Base-by-base conservation (phyloP, 2,113 vertebrate species). In the Eonycteris spelaea region DNA sequence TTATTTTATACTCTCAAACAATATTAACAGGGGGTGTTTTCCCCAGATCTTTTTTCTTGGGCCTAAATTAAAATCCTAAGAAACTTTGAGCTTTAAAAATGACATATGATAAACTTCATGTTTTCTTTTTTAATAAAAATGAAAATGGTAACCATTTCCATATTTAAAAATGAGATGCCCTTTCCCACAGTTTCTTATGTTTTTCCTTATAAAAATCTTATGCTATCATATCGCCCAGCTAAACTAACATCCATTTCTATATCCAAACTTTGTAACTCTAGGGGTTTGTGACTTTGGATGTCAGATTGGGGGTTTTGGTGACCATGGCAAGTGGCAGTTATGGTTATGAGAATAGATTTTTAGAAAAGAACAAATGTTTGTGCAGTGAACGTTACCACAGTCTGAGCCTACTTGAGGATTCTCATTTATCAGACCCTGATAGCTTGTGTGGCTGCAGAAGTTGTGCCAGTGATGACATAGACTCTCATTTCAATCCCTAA, bases 291-390 rank as follows among this genome's bases (percentile, higher is more conserved):
- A 89, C 70, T 75, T 33, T 51, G 48, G 22, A 15, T 85, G 13
- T 90, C 48, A 92, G 19, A 16, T 5, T 65, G 18, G 13, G 30
- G 24, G 9, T 51, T 6, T 82, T 16, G 71, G 59, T 57, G 40
- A 70, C 22, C 73, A 45, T 24, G 53, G 45, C 28, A 88, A 51
- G 35, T 86, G 40, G 30, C 40, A 79, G 48, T 94, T 94, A 19
- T 22, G 35, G 57, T 67, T 74, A 48, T 18, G 22, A 68, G 35
- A 40, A 80, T 2, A 35, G 43, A 55, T 35, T 75, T 88, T 59
- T 70, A 67, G n/a, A 89, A 77, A 26, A 95, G 78, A 94, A 53
- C 35, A 93, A 75, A 59, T 68, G 48, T 85, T 78, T 89, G 59
- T 61, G 3, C 35, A 48, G 45, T 73, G 33, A 48, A 57, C 61